Percentiles rank a stretch among this genome's conserved stretches.
phyloP scores from a whole-genome alignment of 30 jellyfish, hydroid and myxozoan species.

The Aurelia aurita region DNA sequence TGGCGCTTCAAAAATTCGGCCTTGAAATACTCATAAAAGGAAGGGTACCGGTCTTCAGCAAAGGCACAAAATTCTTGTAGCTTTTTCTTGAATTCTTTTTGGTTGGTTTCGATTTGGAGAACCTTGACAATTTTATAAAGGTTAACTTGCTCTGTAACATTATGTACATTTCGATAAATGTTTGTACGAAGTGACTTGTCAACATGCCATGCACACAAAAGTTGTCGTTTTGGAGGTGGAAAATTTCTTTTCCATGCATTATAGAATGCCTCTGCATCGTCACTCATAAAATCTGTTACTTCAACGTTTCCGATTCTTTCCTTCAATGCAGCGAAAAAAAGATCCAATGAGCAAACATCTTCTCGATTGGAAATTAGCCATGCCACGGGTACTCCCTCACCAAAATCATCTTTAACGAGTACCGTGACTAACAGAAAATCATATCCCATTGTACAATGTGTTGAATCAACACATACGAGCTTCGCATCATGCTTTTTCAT shows the following conservation, averaged over 20 bases:
- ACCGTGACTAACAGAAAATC: conserved; percentile 25
- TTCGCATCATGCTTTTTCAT: conserved; percentile 25
- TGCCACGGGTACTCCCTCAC: conserved; percentile 57
- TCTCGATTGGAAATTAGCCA: conserved; percentile 60
- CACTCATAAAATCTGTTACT: conserved; percentile 55
- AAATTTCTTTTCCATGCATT: conserved; percentile 52
- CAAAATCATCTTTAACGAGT: conserved; percentile 49
- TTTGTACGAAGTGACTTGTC: conserved; percentile 47
- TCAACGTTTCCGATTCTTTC: conserved; percentile 26
- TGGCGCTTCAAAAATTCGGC: conserved; percentile 36
- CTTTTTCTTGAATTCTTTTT: conserved; percentile 6
- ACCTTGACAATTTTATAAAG: conserved; percentile 23
- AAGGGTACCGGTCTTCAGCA: conserved; percentile 26
- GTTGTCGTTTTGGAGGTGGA: conserved; percentile 32
- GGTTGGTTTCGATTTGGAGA: conserved; percentile 34
- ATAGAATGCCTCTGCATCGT: conserved; percentile 64
- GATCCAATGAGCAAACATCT: conserved; percentile 68
- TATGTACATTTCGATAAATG: background rate
- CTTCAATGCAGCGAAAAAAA: conserved; percentile 30
- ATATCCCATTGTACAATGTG: conserved; percentile 48
- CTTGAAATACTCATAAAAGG: conserved; percentile 32
- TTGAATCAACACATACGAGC: conserved; percentile 32
- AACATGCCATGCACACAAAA: conserved; percentile 65
- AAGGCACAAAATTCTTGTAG: conserved; percentile 45
- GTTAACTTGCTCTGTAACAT: conserved; percentile 1